Conservation (phyloP, 2,113 vertebrate species). For the Sakesphorus luctuosus region DNA sequence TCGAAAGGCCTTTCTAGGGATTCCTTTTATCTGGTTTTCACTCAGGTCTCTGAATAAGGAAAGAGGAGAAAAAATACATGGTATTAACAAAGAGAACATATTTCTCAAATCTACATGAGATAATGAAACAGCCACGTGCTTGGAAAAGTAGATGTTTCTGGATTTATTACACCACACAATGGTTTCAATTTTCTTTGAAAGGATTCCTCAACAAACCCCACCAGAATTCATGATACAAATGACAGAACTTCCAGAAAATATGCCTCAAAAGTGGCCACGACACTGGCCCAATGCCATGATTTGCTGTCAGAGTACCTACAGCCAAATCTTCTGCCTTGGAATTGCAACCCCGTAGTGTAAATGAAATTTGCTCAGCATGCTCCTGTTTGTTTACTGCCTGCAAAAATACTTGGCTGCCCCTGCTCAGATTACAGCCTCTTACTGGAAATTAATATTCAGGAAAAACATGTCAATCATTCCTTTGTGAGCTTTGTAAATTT, state of each 20-base stretch:
- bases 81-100: slow-evolving; percentile 31
- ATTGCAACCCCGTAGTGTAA: neutral
- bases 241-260: neutral
- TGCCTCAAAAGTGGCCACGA: neutral
- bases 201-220: neutral
- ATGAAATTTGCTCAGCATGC: neutral
- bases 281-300: neutral
- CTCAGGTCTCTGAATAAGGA: slow-evolving; percentile 90
- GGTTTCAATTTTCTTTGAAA: slow-evolving; percentile 35
- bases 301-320: neutral
- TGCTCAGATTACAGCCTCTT: neutral
- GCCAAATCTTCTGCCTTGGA: neutral
- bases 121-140: slow-evolving; percentile 21
- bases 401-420: neutral
- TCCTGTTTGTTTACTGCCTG: neutral
- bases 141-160: slow-evolving; percentile 13
- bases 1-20: slow-evolving; percentile 96
- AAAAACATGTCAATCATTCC: neutral
- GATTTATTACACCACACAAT: slow-evolving; percentile 1
- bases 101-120: slow-evolving; percentile 48
- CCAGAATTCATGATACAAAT: neutral
- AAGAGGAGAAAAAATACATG: neutral
- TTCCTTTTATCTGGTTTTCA: slow-evolving; percentile 97
- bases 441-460: neutral
- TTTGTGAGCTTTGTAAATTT: neutral